phyloP scores from a whole-genome alignment of 2,113 vertebrate genomes.

The Cyanistes caeruleus region DNA sequence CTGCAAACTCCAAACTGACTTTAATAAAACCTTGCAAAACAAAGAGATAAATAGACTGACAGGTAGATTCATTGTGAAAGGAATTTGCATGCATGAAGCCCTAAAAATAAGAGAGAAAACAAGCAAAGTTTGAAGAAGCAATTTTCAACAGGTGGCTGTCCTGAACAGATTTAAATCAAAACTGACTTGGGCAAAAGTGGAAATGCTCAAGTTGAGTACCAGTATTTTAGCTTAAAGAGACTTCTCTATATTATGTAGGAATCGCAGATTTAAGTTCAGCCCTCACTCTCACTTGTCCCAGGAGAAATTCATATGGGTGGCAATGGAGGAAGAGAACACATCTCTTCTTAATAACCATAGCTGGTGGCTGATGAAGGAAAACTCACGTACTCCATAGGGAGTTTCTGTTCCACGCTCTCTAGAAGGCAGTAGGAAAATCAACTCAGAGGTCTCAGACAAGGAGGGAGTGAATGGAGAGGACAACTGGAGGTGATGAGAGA shows the following conservation, averaged over 20 bases:
- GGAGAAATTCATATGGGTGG: neutral
- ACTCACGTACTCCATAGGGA: neutral
- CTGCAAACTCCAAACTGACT: neutral
- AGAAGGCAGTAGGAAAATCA: neutral
- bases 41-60: neutral
- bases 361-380: neutral
- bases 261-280: neutral
- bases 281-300: neutral
- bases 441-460: neutral
- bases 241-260: neutral
- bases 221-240: neutral
- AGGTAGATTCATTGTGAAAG: neutral
- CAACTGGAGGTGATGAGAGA: constrained; percentile 25
- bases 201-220: neutral
- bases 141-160: neutral
- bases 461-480: constrained; percentile 14
- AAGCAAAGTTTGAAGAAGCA: neutral
- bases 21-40: neutral
- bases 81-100: neutral
- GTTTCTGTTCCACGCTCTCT: neutral
- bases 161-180: neutral
- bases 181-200: neutral
- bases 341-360: neutral
- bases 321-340: neutral
- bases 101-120: neutral